Evolutionary conservation across 2,888 invertebrate genomes (phyloP), one percentile per base, ranked within the genome.

Genomic region (Lepidocyrtinus sp.): DNA sequence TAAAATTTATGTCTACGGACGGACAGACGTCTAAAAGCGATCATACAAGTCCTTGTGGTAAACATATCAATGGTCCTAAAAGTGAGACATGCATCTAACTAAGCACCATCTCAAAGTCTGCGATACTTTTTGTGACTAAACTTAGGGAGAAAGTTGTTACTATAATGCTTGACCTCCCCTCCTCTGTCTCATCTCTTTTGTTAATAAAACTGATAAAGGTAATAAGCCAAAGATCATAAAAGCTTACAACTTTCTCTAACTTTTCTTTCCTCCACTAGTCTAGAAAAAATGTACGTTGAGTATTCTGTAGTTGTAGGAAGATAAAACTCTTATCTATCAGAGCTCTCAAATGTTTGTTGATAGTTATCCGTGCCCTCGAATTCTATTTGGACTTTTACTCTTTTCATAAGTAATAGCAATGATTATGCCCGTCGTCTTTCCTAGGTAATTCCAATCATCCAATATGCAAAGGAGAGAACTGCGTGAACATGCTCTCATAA

Each of bases 201-300:
- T 17, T 50, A 50, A n/a, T n/a, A n/a, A 50, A 50, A 17, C 50
- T 50, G 50, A 50, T 50, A 50, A 50, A 50, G 17, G 50, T 50
- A 50, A 50, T 50, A 50, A 50, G 50, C 50, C 50, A 50, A 50
- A 50, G 50, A 50, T 50, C 50, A 50, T 50, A 36, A 36, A 50
- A 50, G 17, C 50, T 50, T 12, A 2, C 50, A 50, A 50, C 50
- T 50, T 50, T 50, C 50, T 7, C 50, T 50, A 12, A 50, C 50
- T 36, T 50, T 50, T 50, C 15, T n/a, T n/a, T n/a, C n/a, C n/a
- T n/a, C n/a, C n/a, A n/a, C n/a, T n/a, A n/a, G n/a, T n/a, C n/a
- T n/a, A n/a, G n/a, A n/a, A n/a, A n/a, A n/a, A n/a, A n/a, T n/a
- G n/a, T n/a, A n/a, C n/a, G n/a, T n/a, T n/a, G n/a, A n/a, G 50